Evolutionary conservation across 2,888 invertebrate species (phyloP).

Genomic region (Graphium colonna): DNA sequence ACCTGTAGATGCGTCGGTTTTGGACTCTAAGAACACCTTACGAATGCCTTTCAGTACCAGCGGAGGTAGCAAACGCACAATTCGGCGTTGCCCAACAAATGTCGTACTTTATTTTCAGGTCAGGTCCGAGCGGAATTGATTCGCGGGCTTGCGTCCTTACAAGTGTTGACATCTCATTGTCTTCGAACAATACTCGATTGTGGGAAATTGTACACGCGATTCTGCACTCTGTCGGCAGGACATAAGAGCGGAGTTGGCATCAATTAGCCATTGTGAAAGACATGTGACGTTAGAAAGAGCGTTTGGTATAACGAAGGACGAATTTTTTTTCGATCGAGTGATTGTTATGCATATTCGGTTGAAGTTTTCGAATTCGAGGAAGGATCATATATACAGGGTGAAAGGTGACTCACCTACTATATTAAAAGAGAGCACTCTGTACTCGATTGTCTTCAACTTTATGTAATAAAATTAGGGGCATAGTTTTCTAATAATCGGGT

Average conservation of each 20-base stretch:
- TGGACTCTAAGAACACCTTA: no score
- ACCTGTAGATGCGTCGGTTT: no score
- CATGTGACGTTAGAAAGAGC: constrained; percentile 4
- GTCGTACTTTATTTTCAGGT: constrained; percentile 8
- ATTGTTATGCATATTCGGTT: no score
- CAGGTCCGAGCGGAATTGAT: constrained; percentile 26
- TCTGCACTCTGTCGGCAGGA: constrained; percentile 2
- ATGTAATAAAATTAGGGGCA: no score
- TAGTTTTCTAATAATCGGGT: no score
- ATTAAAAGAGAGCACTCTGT: no score
- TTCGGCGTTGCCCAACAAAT: constrained; percentile 5
- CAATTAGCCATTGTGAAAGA: constrained; percentile 9
- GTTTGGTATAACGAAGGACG: constrained; percentile 7
- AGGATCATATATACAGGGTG: no score
- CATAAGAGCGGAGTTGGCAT: constrained; percentile 7
- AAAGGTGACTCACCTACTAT: no score
- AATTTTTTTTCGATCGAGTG: background rate
- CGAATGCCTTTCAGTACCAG: no score
- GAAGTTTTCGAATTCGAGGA: no score
- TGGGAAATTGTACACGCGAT: constrained; percentile 12
- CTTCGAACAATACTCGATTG: constrained; percentile 41
- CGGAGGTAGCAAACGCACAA: no score
- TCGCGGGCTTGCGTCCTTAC: constrained; percentile 43
- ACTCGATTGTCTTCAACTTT: no score
- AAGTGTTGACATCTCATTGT: constrained; percentile 46